These are phyloP conservation scores for Calameuta pallipes DNA, from an alignment of 2,888 invertebrate genomes.

Conservation along the genomic window DNA sequence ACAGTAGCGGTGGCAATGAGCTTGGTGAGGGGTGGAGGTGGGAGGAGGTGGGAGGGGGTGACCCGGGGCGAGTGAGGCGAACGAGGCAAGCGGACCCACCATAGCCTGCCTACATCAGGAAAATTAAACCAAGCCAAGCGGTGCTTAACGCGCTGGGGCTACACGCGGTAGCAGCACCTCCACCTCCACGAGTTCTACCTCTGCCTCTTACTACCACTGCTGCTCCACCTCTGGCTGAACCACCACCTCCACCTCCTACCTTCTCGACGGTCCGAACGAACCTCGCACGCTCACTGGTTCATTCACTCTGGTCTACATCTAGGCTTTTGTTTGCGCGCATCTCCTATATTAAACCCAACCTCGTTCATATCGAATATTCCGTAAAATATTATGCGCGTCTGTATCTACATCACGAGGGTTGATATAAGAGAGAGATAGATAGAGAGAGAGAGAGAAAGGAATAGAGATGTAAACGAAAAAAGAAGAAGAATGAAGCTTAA, in stretches of 20 bases:
- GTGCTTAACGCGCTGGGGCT: slow-evolving; percentile 62
- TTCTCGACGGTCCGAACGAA: slow-evolving; percentile 16
- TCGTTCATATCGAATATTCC: slow-evolving; percentile 28
- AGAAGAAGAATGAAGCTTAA: slow-evolving; percentile 17
- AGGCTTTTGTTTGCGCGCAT: slow-evolving; percentile 64
- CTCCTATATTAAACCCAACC: slow-evolving; percentile 60
- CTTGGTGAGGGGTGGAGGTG: slow-evolving; percentile 34
- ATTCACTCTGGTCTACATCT: slow-evolving; percentile 40
- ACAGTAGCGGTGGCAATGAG: slow-evolving; percentile 32
- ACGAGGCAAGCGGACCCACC: slow-evolving; percentile 51
- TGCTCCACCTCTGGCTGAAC: slow-evolving; percentile 25
- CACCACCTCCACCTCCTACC: slow-evolving; percentile 28
- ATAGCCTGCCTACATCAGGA: slow-evolving; percentile 65
- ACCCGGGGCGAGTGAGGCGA: slow-evolving; percentile 49
- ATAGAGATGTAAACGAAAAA: slow-evolving; percentile 9
- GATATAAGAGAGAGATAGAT: not conserved
- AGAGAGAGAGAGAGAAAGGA: slow-evolving; percentile 12
- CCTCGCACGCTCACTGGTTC: slow-evolving; percentile 35
- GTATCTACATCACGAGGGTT: slow-evolving; percentile 10
- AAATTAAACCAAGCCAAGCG: slow-evolving; percentile 67
- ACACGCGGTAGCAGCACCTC: slow-evolving; percentile 41
- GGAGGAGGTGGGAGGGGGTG: slow-evolving; percentile 31
- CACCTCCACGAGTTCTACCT: slow-evolving; percentile 16
- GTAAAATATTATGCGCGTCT: slow-evolving; percentile 34
- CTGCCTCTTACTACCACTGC: slow-evolving; percentile 7